Conservation (phyloP, 1,140 invertebrate species). For the Phymastichus coffea region DNA sequence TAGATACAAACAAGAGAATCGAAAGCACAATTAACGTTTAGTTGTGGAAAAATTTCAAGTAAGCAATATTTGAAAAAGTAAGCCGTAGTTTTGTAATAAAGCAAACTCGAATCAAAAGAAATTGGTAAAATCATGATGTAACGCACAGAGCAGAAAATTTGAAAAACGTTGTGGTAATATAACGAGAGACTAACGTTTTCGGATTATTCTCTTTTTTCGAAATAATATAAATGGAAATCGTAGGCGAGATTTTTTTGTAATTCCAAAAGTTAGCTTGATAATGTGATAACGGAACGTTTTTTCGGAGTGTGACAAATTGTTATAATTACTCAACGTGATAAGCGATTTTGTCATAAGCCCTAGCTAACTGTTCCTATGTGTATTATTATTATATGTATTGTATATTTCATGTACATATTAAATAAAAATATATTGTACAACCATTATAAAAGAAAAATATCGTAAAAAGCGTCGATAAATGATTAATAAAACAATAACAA, state of each 20-base stretch:
- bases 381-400: conserved; percentile 41
- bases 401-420: conserved; percentile 55
- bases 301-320: conserved; percentile 35
- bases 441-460: conserved; percentile 30
- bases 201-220: not conserved
- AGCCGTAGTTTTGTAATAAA: no score
- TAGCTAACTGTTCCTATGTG: conserved; percentile 50
- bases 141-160: no score
- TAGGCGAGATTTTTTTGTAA: conserved; percentile 20
- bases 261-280: conserved; percentile 33
- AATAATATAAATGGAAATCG: not conserved
- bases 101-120: no score
- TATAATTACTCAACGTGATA: conserved; percentile 23
- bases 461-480: conserved; percentile 39
- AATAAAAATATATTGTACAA: conserved; percentile 25
- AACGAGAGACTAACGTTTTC: no score
- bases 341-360: conserved; percentile 32
- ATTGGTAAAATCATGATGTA: no score
- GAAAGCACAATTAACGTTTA: conserved; percentile 6
- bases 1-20: conserved; percentile 2
- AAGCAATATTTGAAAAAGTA: no score
- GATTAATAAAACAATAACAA: conserved; percentile 25
- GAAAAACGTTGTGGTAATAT: no score
- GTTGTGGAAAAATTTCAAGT: not conserved
- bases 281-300: conserved; percentile 42